These are phyloP conservation scores for Kuschelorhynchus macadamiae DNA, from an alignment of 2,888 invertebrate genomes.

Conservation along the genomic window DNA sequence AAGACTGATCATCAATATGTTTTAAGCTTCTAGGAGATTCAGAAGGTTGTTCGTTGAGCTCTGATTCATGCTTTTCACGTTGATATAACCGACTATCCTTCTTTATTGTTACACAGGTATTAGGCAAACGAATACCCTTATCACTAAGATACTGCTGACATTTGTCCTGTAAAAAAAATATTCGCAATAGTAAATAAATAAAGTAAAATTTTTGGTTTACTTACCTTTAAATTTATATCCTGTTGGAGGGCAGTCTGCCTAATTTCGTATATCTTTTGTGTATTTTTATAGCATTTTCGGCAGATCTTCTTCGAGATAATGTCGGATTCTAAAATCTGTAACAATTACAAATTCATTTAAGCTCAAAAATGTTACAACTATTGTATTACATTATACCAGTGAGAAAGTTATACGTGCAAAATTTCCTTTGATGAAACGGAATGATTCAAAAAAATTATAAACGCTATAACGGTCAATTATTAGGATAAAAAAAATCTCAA, in stretches of 20 bases:
- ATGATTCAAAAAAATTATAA: too few relatives aligned
- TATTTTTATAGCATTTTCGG: slow-evolving; percentile 55
- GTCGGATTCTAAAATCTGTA: slow-evolving; percentile 57
- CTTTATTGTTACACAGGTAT: slow-evolving; percentile 30
- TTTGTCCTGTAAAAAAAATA: slow-evolving; percentile 24
- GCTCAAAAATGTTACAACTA: too few relatives aligned
- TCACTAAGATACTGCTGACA: slow-evolving; percentile 10
- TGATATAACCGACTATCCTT: not conserved
- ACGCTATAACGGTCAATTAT: too few relatives aligned
- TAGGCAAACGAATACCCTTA: slow-evolving; percentile 27
- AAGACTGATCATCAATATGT: too few relatives aligned
- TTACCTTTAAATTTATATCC: slow-evolving; percentile 22
- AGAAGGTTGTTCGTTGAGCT: too few relatives aligned
- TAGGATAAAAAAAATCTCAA: too few relatives aligned
- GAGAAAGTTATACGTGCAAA: too few relatives aligned
- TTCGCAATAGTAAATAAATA: not conserved
- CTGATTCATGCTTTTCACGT: not conserved
- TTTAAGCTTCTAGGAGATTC: too few relatives aligned
- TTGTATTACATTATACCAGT: too few relatives aligned
- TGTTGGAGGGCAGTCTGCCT: slow-evolving; percentile 17
- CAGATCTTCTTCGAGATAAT: slow-evolving; percentile 58
- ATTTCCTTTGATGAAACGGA: too few relatives aligned
- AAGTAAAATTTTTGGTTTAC: too few relatives aligned
- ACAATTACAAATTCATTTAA: slow-evolving; percentile 43
- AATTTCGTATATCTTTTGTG: slow-evolving; percentile 13